These are phyloP conservation scores for Oscheius myriophilus DNA, from an alignment of 2,888 invertebrate genomes.

Conservation along the genomic window DNA sequence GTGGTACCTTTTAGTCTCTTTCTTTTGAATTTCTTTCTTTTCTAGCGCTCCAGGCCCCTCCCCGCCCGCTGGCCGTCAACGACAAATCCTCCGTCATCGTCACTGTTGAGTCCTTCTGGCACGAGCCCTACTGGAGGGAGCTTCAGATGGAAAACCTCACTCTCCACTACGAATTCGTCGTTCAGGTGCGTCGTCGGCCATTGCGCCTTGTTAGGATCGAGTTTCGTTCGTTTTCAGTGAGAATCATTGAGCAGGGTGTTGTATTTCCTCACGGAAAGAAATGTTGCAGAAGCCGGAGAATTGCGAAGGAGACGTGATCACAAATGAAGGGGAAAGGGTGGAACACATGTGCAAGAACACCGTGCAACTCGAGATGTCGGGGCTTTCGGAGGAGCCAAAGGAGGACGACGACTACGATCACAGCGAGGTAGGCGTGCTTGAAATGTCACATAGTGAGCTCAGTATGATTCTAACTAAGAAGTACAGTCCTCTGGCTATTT, in stretches of 20 bases:
- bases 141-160: constrained; percentile 59
- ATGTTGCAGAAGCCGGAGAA: constrained; percentile 55
- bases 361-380: constrained; percentile 26
- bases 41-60: constrained; percentile 63
- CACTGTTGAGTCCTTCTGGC: constrained; percentile 68
- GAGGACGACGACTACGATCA: constrained; percentile 53
- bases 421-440: constrained; percentile 43
- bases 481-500: too few species aligned
- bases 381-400: constrained; percentile 15
- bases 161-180: constrained; percentile 61
- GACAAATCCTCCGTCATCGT: constrained; percentile 58
- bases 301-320: constrained; percentile 55
- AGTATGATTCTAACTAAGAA: too few species aligned
- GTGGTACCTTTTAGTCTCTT: constrained; percentile 14
- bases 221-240: constrained; percentile 1
- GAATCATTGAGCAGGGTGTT: neutral
- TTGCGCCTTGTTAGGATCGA: neutral
- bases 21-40: constrained; percentile 8
- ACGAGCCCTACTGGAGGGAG: constrained; percentile 65
- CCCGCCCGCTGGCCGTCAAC: constrained; percentile 57
- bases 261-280: neutral
- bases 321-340: constrained; percentile 13
- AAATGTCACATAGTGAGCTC: too few species aligned
- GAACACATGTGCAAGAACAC: constrained; percentile 30
- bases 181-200: constrained; percentile 38